Evolutionary conservation across 64 coral and sea anemone genomes (phyloP).

Genomic region (Montipora efflorescens): DNA sequence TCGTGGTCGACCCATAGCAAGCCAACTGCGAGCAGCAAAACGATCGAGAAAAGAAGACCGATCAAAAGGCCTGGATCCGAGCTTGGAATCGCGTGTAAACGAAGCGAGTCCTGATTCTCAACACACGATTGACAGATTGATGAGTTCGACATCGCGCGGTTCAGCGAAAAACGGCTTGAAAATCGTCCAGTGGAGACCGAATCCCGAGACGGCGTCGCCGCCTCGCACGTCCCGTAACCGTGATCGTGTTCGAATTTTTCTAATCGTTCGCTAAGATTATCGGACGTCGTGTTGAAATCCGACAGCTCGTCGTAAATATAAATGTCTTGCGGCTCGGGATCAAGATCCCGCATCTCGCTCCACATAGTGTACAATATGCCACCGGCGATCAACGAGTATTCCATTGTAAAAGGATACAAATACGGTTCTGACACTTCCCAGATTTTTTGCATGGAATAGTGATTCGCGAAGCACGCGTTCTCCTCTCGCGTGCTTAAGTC

Average conservation of each 20-base stretch:
- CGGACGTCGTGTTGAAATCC: conserved; percentile 94
- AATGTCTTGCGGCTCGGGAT: conserved; percentile 98
- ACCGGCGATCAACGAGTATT: conserved; percentile 91
- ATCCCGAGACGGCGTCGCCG: conserved; percentile 76
- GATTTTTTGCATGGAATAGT: conserved; percentile 97
- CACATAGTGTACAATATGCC: conserved; percentile 97
- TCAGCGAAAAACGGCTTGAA: conserved; percentile 87
- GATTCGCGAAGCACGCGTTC: conserved; percentile 83
- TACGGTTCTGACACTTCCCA: conserved; percentile 95
- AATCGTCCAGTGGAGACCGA: conserved; percentile 81
- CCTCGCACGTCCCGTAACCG: conserved; percentile 90
- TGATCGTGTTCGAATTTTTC: conserved; percentile 93
- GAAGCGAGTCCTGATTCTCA: conserved; percentile 79
- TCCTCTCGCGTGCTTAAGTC: conserved; percentile 68
- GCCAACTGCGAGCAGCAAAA: conserved; percentile 82
- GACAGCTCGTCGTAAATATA: conserved; percentile 98
- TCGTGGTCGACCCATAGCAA: conserved; percentile 86
- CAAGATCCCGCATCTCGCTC: conserved; percentile 94
- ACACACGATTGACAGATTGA: conserved; percentile 93
- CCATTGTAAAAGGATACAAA: conserved; percentile 96
- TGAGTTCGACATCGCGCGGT: conserved; percentile 90
- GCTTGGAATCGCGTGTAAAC: conserved; percentile 79
- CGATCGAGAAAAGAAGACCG: conserved; percentile 85
- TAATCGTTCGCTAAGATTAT: conserved; percentile 85
- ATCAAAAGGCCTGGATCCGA: conserved; percentile 93